Conservation (phyloP, 2,797 vertebrate genomes). For the Crenichthys baileyi region DNA sequence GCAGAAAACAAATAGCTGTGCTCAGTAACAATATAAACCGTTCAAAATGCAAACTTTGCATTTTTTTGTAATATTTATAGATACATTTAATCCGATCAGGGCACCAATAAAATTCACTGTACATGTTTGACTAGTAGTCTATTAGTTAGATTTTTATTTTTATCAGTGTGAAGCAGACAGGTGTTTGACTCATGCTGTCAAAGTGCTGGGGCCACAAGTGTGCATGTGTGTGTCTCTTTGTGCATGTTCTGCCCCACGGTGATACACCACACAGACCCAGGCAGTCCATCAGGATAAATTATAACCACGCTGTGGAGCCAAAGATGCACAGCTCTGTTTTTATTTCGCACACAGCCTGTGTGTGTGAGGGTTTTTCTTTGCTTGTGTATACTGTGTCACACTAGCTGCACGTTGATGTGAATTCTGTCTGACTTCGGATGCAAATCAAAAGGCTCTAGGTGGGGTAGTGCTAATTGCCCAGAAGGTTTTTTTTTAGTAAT, state of each 20-base stretch:
- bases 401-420: slow-evolving; percentile 76
- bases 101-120: neutral
- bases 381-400: slow-evolving; percentile 57
- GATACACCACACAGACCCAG: slow-evolving; percentile 58
- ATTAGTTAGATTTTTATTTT: slow-evolving; percentile 20
- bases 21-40: neutral
- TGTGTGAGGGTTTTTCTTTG: slow-evolving; percentile 19
- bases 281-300: slow-evolving; percentile 72
- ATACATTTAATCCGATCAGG: neutral
- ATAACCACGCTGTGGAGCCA: slow-evolving; percentile 57
- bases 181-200: slow-evolving; percentile 41
- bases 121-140: neutral
- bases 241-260: slow-evolving; percentile 54
- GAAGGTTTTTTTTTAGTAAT: slow-evolving; percentile 80
- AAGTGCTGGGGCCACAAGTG: slow-evolving; percentile 44
- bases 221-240: slow-evolving; percentile 30
- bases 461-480: slow-evolving; percentile 88
- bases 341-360: slow-evolving; percentile 31
- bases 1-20: neutral
- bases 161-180: slow-evolving; percentile 30
- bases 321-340: slow-evolving; percentile 59
- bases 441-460: slow-evolving; percentile 93
- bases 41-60: neutral
- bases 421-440: slow-evolving; percentile 92
- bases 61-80: neutral